Evolutionary conservation across 2,797 vertebrate species (phyloP), one percentile per base, ranked within the genome.

Genomic region (Benthosema pterotum): DNA sequence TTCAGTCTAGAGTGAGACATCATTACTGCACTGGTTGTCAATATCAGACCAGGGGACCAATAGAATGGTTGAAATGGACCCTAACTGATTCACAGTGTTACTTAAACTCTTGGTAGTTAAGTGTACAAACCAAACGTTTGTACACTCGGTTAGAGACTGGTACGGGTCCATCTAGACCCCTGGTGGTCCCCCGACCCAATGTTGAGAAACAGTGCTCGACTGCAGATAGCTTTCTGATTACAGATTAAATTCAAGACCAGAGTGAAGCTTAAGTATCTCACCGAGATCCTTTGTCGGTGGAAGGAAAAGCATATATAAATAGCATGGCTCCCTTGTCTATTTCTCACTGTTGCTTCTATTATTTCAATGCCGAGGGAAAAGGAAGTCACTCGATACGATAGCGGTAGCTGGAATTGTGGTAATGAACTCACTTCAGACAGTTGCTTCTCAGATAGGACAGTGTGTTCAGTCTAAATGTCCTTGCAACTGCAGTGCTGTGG

Each of bases 361-460:
- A 51, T 67, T 61, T 42, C 3, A 55, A 18, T 32, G 16, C 52
- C 14, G 18, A 54, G 43, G 55, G 18, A 55, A 53, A 51, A 71
- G 13, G 17, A 54, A 16, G 5, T 19, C 53, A 11, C 48, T 48
- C 3, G 9, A 2, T 54, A 8, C 3, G 9, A 2, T 54, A 8
- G 32, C 63, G 43, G 63, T 11, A 38, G 49, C 28, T 15, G 45
- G 15, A 15, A 28, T 19, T 12, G 28, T 43, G 45, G 14, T 18
- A 52, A 19, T 19, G 17, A 38, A 38, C 12, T 19, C 56, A 56
- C 50, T 53, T 52, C 17, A 50, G 25, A 16, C 51, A 19, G 43
- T 48, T n/a, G 47, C 52, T 45, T 61, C 42, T 45, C 18, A 38
- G 42, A 1, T 32, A 38, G 53, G 48, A 16, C 32, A 19, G 17